These are phyloP conservation scores for Palythoa grandis DNA, from an alignment of 92 coral and sea anemone species.

Conservation along the genomic window DNA sequence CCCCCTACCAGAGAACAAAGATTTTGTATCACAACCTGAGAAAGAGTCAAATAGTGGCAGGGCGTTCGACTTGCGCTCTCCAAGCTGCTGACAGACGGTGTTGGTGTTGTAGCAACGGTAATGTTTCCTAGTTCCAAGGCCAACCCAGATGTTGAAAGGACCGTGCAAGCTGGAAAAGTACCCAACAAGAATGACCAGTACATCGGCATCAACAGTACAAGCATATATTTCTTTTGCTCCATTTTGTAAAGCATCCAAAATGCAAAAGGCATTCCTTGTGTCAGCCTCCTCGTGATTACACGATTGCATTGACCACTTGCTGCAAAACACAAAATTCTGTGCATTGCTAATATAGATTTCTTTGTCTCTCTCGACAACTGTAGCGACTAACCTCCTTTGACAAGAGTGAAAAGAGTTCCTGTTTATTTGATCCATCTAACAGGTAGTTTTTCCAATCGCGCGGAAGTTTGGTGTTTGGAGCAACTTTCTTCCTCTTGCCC, in stretches of 20 bases:
- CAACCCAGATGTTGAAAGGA: not conserved
- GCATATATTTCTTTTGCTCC: not conserved
- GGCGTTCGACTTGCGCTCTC: not conserved
- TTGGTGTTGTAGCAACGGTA: not conserved
- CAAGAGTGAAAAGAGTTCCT: conserved; percentile 51
- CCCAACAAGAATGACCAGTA: conserved; percentile 20
- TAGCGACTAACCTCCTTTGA: not conserved
- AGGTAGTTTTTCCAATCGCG: conserved; percentile 50
- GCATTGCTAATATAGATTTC: not conserved
- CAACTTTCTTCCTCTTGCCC: conserved; percentile 55
- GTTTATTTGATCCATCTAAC: conserved; percentile 46
- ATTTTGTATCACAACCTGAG: conserved; percentile 19
- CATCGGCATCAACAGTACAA: conserved; percentile 29
- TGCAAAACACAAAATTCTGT: not conserved
- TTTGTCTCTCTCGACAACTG: conserved; percentile 1
- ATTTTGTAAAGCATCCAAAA: conserved; percentile 16
- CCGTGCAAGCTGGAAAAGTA: not conserved
- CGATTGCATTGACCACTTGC: not conserved
- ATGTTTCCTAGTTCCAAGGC: not conserved
- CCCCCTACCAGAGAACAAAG: conserved; percentile 2
- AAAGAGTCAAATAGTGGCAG: not conserved
- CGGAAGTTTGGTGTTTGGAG: conserved; percentile 58
- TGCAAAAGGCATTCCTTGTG: not conserved
- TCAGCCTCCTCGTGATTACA: conserved; percentile 31
- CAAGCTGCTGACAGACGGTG: not conserved